Evolutionary conservation across 2,113 vertebrate species (phyloP), one percentile per base, ranked within the genome.

Genomic region (Forbesichthys papilliferus): DNA sequence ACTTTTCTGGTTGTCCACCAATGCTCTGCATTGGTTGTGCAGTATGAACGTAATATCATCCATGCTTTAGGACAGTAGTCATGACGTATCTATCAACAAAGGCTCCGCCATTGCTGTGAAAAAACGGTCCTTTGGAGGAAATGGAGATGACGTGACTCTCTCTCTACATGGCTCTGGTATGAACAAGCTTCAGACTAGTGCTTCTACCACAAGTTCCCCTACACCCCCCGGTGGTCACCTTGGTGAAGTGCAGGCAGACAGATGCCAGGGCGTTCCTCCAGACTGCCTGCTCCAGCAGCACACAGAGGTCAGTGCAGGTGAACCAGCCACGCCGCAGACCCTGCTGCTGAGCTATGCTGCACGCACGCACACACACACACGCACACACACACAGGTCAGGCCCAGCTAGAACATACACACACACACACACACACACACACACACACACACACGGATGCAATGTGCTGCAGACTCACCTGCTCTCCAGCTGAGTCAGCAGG

Each of bases 261-360:
- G 94, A 90, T 4, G 91, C 79, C 73, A 98, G 87, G 10, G 93
- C 90, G 4, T 95, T 91, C 71, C 93, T 95, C 97, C 97, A 99
- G 1, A 82, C 33, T 0, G 94, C 88, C 74, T 98, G 95, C 81
- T 98, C 97, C 88, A 99, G 88, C 57, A 99, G 92, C 60, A 98
- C 98, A 60, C 95, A 97, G 18, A 99, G 85, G 85, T 99, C 98
- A 0, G 96, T 98, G 90, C 99, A 99, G 27, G 96, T 98, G 69
- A 98, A 98, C 98, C 98, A 99, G 84, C 98, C 98, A 0, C 96
- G 94, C 82, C 90, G 94, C 77, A 91, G 82, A 1, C 98, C 97
- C 90, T 99, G 95, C 65, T 92, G 94, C 86, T 94, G 91, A 0
- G 98, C 97, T 75, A 99, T 94, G 9, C 97, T 99, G 86, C 5